Base-by-base conservation (phyloP, 2,113 vertebrate species). In the Glaucomys volans region DNA sequence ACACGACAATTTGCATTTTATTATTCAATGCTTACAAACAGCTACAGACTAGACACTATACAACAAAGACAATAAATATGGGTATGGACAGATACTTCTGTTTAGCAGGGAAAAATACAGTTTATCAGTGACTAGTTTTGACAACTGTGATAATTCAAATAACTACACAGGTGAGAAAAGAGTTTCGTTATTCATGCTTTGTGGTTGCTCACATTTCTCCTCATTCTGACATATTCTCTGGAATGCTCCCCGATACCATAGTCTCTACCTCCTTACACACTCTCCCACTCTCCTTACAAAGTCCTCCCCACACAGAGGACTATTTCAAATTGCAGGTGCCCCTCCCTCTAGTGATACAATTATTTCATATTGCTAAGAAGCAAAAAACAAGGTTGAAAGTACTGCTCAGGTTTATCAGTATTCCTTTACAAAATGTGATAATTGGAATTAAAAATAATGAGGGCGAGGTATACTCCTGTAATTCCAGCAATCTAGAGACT, bases 371-470 rank as follows among this genome's bases (percentile, higher is more conserved):
- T 13, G 12, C 62, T 76, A 86, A 35, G 13, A 79, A 13, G 50
- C 12, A 74, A 37, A 85, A 84, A n/a, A 77, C 7, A 47, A 10
- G 32, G 42, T 50, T 86, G 12, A 79, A 85, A 79, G 40, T 62
- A n/a, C 52, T 85, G 16, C 64, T 95, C 20, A 17, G 42, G 42
- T 80, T 91, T 42, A 72, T 14, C 16, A 67, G 37, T 42, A 72
- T 64, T 64, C 28, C 42, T 80, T 86, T 50, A 91, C 16, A 76
- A 92, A 81, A n/a, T 81, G 40, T 47, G 4, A 82, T 44, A 75
- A 35, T 6, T 92, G 12, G 62, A 71, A 83, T 77, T 89, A 77
- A 92, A 92, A 89, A 88, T 42, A 66, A 88, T 24, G 3, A n/a
- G 50, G 32, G 32, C 18, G 54, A 13, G 11, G 50, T 4, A 67